phyloP scores from a whole-genome alignment of 2,113 vertebrate genomes.

The Condylura cristata region DNA sequence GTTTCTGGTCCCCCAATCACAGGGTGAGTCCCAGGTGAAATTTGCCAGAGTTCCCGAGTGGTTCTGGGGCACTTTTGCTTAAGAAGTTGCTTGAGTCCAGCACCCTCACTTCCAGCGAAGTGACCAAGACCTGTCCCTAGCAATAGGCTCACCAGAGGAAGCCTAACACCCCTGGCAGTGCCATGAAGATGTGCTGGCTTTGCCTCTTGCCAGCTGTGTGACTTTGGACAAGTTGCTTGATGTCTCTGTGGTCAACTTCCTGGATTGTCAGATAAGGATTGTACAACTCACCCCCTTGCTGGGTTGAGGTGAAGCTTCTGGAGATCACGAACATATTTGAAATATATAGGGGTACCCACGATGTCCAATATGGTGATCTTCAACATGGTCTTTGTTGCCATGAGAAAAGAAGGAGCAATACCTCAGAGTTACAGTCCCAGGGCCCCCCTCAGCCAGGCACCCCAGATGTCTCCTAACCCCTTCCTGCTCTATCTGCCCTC shows the following conservation, averaged over 20 bases:
- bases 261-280: not conserved
- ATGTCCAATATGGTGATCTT: not conserved
- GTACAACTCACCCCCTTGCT: not conserved
- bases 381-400: not conserved
- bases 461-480: not conserved
- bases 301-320: not conserved
- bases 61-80: not conserved
- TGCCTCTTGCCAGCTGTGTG: not conserved
- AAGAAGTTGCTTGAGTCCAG: not conserved
- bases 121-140: not conserved
- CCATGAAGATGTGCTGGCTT: not conserved
- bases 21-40: not conserved
- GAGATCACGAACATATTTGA: not conserved
- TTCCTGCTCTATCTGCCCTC: not conserved
- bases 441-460: not conserved
- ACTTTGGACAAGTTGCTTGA: not conserved
- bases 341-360: not conserved
- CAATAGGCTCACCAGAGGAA: not conserved
- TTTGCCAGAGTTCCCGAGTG: not conserved
- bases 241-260: not conserved
- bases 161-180: not conserved
- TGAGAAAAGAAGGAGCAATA: not conserved
- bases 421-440: not conserved
- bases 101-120: fast-evolving
- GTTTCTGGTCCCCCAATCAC: fast-evolving